These are phyloP conservation scores for Prosopocoilus inquinatus DNA, from an alignment of 2,888 invertebrate species.

Conservation along the genomic window DNA sequence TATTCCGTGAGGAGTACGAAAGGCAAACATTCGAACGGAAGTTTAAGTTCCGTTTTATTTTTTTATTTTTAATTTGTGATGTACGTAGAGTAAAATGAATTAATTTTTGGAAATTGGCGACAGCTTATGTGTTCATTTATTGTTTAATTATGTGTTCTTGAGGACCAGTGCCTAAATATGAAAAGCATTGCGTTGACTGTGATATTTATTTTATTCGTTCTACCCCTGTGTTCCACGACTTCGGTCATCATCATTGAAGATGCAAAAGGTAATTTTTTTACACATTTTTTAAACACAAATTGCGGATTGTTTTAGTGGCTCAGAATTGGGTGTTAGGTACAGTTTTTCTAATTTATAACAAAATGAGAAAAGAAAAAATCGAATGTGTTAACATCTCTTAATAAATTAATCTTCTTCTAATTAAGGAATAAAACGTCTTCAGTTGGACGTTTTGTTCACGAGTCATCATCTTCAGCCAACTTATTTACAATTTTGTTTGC, in stretches of 20 bases:
- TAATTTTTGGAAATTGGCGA: background rate
- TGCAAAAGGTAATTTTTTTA: slow-evolving; percentile 38
- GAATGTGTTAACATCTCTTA: too few species aligned
- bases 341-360: too few species aligned
- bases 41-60: background rate
- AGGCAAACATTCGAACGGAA: background rate
- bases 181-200: slow-evolving; percentile 31
- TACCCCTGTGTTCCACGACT: slow-evolving; percentile 19
- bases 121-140: background rate
- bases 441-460: too few species aligned
- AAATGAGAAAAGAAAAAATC: too few species aligned
- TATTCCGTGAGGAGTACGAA: slow-evolving; percentile 32
- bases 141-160: background rate
- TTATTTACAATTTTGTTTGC: too few species aligned
- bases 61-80: background rate
- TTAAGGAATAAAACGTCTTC: too few species aligned
- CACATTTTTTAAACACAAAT: background rate
- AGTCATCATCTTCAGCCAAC: too few species aligned
- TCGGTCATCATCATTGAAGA: slow-evolving; percentile 43
- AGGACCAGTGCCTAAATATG: slow-evolving; percentile 26
- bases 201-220: slow-evolving; percentile 32
- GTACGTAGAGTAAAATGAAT: background rate
- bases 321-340: too few species aligned
- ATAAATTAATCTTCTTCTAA: too few species aligned
- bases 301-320: background rate